These are phyloP conservation scores for Fregetta grallaria DNA, from an alignment of 2,113 vertebrate species.

Conservation along the genomic window DNA sequence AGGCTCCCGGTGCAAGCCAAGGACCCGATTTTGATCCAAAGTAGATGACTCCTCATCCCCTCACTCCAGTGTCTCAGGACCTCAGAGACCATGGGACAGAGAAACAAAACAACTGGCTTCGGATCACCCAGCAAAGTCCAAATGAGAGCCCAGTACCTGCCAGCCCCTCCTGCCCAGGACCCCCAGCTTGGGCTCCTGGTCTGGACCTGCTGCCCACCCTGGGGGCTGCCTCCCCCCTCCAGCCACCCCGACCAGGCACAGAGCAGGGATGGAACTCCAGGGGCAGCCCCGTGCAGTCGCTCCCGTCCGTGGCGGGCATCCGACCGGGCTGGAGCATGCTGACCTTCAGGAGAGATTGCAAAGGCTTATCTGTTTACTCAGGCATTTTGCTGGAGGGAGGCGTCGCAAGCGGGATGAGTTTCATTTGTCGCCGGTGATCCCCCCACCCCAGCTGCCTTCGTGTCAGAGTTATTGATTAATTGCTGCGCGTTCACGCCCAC, in stretches of 20 bases:
- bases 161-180: not conserved
- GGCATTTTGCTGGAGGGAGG: constrained; percentile 45
- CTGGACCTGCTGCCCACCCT: not conserved
- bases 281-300: not conserved
- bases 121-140: not conserved
- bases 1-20: not conserved
- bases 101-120: not conserved
- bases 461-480: constrained; percentile 38
- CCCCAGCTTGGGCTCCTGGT: not conserved
- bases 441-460: not conserved
- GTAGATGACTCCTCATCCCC: not conserved
- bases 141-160: rapidly evolving
- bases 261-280: not conserved
- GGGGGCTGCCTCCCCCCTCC: not conserved
- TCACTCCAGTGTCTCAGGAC: not conserved
- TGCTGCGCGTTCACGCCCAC: not conserved
- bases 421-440: not conserved
- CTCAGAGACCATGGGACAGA: not conserved
- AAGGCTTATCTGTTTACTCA: constrained; percentile 57
- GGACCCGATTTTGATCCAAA: not conserved
- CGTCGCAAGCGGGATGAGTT: not conserved
- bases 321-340: not conserved
- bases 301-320: not conserved
- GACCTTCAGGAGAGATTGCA: constrained; percentile 62
- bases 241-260: not conserved